A percentile compares a stretch with the other conserved stretches of the same genome.
These are phyloP conservation scores for Pyrgilauda ruficollis DNA, from an alignment of 2,113 vertebrate genomes.

Conservation along the genomic window DNA sequence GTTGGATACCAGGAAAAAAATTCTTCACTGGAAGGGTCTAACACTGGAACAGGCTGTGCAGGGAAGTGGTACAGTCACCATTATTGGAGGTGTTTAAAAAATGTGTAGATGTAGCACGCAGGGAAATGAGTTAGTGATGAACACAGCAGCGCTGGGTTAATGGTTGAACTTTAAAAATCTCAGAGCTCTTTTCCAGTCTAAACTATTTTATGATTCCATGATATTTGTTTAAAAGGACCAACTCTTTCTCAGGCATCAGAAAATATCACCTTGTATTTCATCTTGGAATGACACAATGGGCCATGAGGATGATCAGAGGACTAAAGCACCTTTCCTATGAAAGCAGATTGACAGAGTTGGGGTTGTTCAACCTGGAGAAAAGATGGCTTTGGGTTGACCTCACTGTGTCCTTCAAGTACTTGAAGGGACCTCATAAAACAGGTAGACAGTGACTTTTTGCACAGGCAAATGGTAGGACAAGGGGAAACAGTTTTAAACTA, in stretches of 20 bases:
- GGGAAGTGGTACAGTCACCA: background rate
- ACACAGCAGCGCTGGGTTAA: background rate
- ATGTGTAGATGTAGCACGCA: fast-evolving
- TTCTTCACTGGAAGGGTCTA: background rate
- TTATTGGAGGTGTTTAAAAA: background rate
- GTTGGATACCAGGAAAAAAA: background rate
- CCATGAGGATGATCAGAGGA: background rate
- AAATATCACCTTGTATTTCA: background rate
- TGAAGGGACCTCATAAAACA: background rate
- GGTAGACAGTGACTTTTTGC: background rate
- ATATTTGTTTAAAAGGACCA: background rate
- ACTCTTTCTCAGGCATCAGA: background rate
- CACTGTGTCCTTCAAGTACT: background rate
- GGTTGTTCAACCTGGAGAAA: background rate
- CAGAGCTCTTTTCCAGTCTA: background rate
- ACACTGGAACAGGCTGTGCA: background rate
- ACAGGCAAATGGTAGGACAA: background rate
- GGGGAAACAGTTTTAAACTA: background rate
- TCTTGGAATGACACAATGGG: background rate
- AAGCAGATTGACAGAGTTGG: background rate
- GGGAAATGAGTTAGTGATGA: background rate
- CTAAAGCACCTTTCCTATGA: background rate
- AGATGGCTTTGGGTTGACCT: background rate
- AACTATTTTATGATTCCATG: background rate
- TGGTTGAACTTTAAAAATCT: fast-evolving